Conservation (phyloP, 2,113 vertebrate genomes). For the Gopherus flavomarginatus region DNA sequence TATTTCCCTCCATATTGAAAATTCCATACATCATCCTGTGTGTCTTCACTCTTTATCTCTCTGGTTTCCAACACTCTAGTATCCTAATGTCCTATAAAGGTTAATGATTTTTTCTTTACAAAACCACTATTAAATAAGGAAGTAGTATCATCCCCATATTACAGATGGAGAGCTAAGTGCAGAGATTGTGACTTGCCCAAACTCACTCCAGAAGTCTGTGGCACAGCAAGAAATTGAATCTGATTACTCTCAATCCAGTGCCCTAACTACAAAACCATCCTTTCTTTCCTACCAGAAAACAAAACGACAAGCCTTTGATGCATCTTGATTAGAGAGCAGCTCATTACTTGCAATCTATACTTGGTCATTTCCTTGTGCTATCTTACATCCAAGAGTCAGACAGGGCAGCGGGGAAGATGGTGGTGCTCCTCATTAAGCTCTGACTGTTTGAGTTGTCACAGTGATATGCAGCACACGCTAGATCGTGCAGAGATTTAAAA, state of each 20-base stretch:
- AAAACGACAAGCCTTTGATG: neutral
- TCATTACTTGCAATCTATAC: neutral
- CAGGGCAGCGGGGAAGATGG: neutral
- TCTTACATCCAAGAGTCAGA: neutral
- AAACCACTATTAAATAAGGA: neutral
- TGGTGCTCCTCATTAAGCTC: neutral
- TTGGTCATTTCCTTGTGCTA: neutral
- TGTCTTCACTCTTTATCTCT: neutral
- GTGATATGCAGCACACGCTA: neutral
- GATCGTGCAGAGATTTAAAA: neutral
- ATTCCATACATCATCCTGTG: neutral
- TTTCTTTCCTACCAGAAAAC: neutral
- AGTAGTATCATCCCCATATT: neutral
- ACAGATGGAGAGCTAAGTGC: neutral
- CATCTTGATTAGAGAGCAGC: neutral
- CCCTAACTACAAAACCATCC: neutral
- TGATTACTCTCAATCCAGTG: neutral
- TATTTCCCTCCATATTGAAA: neutral
- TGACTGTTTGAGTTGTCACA: neutral
- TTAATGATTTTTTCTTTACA: neutral
- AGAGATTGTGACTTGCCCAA: neutral
- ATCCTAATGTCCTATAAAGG: neutral
- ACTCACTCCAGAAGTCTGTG: neutral
- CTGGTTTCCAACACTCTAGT: neutral
- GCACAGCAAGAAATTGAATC: neutral